phyloP scores from a whole-genome alignment of 2,113 vertebrate species.

The Ranitomeya variabilis region DNA sequence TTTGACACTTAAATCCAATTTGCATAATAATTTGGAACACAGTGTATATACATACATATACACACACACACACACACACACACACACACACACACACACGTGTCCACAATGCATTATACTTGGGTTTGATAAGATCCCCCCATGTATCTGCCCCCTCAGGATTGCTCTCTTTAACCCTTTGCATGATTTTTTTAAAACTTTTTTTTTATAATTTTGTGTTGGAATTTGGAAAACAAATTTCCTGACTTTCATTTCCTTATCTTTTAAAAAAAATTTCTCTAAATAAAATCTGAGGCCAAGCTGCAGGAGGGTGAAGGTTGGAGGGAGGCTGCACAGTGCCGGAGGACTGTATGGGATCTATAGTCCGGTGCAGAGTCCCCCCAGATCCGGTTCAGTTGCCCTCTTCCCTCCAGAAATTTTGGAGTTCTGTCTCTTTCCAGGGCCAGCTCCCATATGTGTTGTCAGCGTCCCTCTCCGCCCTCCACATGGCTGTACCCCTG shows the following conservation, averaged over 20 bases:
- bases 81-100: too few species aligned
- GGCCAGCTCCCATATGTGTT: background rate
- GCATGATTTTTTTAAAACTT: too few species aligned
- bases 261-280: background rate
- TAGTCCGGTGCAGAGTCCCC: background rate
- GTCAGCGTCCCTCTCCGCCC: background rate
- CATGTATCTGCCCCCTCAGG: background rate
- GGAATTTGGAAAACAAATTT: background rate
- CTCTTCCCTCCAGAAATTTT: background rate
- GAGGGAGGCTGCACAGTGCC: background rate
- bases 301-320: background rate
- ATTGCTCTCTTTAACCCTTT: constrained; percentile 3
- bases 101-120: too few species aligned
- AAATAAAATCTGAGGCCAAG: background rate
- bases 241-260: background rate
- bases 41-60: too few species aligned
- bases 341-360: background rate
- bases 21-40: too few species aligned
- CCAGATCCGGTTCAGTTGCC: background rate
- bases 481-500: background rate
- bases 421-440: too few species aligned
- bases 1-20: too few species aligned
- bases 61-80: too few species aligned
- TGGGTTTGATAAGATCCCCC: too few species aligned
- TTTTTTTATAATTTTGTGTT: background rate